phyloP scores from a whole-genome alignment of 2,113 vertebrate species.

The Carettochelys insculpta region DNA sequence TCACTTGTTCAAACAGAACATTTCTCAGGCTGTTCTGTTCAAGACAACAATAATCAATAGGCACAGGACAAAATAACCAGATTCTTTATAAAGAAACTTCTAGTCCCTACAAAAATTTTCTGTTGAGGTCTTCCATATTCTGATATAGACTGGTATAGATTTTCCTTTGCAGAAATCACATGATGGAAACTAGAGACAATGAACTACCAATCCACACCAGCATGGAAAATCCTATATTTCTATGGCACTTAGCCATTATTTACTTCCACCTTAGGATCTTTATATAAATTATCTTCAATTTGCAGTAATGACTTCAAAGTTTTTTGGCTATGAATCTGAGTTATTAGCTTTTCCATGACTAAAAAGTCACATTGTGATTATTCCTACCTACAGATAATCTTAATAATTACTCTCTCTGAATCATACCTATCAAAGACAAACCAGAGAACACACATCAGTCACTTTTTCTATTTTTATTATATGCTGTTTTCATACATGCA shows the following conservation, averaged over 20 bases:
- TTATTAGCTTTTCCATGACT: constrained; percentile 51
- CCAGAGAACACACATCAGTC: constrained; percentile 25
- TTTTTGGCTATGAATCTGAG: constrained; percentile 27
- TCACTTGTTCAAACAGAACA: not conserved
- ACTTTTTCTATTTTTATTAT: constrained; percentile 3
- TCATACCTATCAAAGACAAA: not conserved
- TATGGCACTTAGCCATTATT: not conserved
- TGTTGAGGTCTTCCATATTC: not conserved
- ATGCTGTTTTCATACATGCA: constrained; percentile 42
- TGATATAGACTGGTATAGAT: not conserved
- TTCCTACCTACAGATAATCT: constrained; percentile 27
- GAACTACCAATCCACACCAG: not conserved
- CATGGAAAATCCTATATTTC: not conserved
- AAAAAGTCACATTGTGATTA: constrained; percentile 38
- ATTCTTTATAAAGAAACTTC: not conserved
- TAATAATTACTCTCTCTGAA: constrained; percentile 29
- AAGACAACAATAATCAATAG: not conserved
- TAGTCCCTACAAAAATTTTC: not conserved
- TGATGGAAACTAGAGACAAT: not conserved
- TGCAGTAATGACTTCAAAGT: constrained; percentile 25
- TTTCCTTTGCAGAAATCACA: not conserved
- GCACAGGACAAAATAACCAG: not conserved
- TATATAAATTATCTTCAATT: constrained; percentile 31
- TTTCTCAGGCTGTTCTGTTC: not conserved
- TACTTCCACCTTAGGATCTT: constrained; percentile 6